Evolutionary conservation across 2,797 vertebrate genomes (phyloP).

Genomic region (Alosa sapidissima): DNA sequence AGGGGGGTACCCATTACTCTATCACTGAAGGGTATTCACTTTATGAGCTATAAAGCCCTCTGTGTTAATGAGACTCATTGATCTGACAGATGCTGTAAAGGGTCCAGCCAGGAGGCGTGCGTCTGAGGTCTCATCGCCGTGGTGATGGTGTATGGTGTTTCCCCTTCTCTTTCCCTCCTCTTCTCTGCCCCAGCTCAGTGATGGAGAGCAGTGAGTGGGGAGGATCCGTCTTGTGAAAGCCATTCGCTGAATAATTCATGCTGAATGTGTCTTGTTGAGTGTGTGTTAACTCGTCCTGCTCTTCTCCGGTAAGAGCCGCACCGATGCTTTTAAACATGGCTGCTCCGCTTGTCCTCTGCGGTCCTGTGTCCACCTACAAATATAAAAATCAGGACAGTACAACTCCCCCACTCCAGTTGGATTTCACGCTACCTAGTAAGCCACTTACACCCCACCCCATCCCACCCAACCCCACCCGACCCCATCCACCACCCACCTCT

Average conservation of each 20-base stretch:
- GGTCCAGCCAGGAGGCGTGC: background rate
- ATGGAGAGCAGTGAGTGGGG: background rate
- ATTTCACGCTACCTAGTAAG: conserved; percentile 6
- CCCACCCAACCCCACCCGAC: too few relatives aligned
- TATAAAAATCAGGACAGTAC: too few relatives aligned
- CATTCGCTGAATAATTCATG: conserved; percentile 42
- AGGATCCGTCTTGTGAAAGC: conserved; percentile 13
- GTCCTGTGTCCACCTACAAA: too few relatives aligned
- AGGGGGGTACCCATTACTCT: background rate
- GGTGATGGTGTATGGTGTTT: background rate
- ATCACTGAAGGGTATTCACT: background rate
- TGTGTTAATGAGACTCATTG: conserved; percentile 40
- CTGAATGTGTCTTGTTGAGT: conserved; percentile 27
- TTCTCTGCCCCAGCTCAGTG: background rate
- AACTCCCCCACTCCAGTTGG: background rate
- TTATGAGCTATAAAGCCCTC: background rate
- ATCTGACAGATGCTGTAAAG: conserved; percentile 30
- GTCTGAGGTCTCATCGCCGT: background rate
- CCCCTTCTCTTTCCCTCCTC: background rate
- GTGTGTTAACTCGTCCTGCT: conserved; percentile 34
- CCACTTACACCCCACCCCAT: background rate
- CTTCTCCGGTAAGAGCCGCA: background rate
- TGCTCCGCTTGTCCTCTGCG: background rate
- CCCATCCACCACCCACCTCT: background rate
- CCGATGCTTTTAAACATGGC: conserved; percentile 27